These are phyloP conservation scores for Xiphorhynchus elegans DNA, from an alignment of 2,113 vertebrate genomes.

Conservation along the genomic window DNA sequence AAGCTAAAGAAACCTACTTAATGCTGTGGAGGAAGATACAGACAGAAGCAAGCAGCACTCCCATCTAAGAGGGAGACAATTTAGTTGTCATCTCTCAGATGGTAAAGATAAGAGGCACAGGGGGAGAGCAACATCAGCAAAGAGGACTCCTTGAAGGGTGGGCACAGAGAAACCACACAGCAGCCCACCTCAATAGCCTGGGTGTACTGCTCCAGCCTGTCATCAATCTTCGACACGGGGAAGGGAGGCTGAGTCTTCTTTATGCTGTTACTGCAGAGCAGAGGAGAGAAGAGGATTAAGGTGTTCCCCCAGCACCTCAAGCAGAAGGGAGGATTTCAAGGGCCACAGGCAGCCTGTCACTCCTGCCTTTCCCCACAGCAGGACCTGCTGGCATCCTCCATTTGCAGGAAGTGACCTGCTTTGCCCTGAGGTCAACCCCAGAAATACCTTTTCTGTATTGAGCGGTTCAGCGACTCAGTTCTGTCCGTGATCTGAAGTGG, in stretches of 20 bases:
- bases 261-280: slow-evolving; percentile 73
- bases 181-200: slow-evolving; percentile 88
- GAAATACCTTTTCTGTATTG: slow-evolving; percentile 86
- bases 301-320: not conserved
- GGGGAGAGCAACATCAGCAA: not conserved
- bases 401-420: not conserved
- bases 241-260: slow-evolving; percentile 81
- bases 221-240: slow-evolving; percentile 85
- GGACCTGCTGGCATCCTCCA: not conserved
- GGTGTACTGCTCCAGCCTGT: slow-evolving; percentile 89
- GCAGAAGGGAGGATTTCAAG: not conserved
- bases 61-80: not conserved
- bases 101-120: not conserved
- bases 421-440: not conserved
- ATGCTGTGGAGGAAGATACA: not conserved
- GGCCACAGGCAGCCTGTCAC: not conserved
- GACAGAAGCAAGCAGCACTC: not conserved
- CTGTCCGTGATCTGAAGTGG: slow-evolving; percentile 82
- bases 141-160: not conserved
- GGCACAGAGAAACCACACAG: not conserved
- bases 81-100: not conserved
- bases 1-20: not conserved
- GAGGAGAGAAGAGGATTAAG: not conserved
- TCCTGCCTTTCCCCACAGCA: not conserved
- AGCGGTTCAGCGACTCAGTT: slow-evolving; percentile 84